Evolutionary conservation across 1,140 invertebrate genomes (phyloP).

Genomic region (Drosophila rufa): DNA sequence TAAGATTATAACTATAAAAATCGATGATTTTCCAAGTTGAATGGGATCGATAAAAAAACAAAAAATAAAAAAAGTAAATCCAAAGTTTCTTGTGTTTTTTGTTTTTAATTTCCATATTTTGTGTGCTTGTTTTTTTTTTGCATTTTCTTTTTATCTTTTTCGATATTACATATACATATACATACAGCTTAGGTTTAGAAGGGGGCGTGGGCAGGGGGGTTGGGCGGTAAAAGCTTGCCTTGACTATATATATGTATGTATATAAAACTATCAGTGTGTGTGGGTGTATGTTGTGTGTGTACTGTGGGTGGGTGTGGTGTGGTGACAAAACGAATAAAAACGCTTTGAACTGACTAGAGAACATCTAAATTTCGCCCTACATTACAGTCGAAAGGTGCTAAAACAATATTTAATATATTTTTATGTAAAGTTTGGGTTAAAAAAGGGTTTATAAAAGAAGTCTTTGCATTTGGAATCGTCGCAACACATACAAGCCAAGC

Average conservation of each 20-base stretch:
- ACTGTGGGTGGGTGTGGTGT: slow-evolving; percentile 16
- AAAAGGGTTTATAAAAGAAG: slow-evolving; percentile 58
- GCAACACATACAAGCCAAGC: slow-evolving; percentile 27
- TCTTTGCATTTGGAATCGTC: slow-evolving; percentile 73
- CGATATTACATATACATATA: slow-evolving; percentile 74
- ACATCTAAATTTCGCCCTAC: slow-evolving; percentile 60
- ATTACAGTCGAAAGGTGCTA: slow-evolving; percentile 34
- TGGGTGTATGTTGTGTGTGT: slow-evolving; percentile 42
- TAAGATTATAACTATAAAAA: slow-evolving; percentile 53
- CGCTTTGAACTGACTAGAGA: slow-evolving; percentile 75
- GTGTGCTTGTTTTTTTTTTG: slow-evolving; percentile 41
- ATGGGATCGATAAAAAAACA: slow-evolving; percentile 29
- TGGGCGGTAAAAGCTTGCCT: slow-evolving; percentile 67
- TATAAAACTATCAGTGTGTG: slow-evolving; percentile 53
- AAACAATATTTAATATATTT: slow-evolving; percentile 48
- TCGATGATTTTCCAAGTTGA: slow-evolving; percentile 44
- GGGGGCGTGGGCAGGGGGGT: slow-evolving; percentile 44
- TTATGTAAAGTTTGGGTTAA: slow-evolving; percentile 32
- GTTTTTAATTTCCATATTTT: slow-evolving; percentile 48
- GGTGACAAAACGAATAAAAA: slow-evolving; percentile 62
- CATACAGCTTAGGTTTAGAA: slow-evolving; percentile 68
- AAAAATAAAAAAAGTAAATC: slow-evolving; percentile 24
- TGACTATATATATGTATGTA: slow-evolving; percentile 29
- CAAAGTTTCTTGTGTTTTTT: slow-evolving; percentile 14
- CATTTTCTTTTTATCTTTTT: slow-evolving; percentile 22